Evolutionary conservation across 92 coral and sea anemone species (phyloP).

Genomic region (Phenganax subtilis): DNA sequence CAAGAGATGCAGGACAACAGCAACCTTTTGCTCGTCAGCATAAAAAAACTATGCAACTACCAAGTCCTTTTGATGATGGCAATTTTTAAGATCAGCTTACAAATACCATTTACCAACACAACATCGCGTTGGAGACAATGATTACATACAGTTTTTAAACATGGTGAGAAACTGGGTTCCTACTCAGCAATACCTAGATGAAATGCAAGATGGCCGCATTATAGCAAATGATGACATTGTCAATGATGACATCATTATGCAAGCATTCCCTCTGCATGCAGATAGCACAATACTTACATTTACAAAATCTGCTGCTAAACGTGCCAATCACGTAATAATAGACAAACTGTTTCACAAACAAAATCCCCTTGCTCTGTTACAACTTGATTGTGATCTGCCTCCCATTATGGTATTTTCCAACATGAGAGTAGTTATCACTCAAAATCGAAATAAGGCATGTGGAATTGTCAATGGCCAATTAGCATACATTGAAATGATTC

Average conservation of each 20-base stretch:
- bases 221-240: neutral
- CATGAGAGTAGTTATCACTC: no score
- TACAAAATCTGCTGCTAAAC: conserved; percentile 8
- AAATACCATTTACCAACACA: neutral
- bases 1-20: no score
- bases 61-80: neutral
- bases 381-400: conserved; percentile 11
- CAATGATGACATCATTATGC: neutral
- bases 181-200: neutral
- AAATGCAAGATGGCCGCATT: conserved; percentile 6
- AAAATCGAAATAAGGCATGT: no score
- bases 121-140: conserved; percentile 8
- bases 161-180: conserved; percentile 24
- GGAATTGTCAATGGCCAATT: no score
- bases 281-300: neutral
- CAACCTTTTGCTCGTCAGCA: no score
- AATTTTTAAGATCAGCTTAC: neutral
- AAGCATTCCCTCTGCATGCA: neutral
- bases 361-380: neutral
- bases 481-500: no score
- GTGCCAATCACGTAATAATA: conserved; percentile 1
- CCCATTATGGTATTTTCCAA: no score
- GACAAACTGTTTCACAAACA: neutral
- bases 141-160: neutral
- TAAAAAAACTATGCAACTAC: neutral